A percentile compares a stretch with the other conserved stretches of the same genome.
Evolutionary conservation across 2,888 invertebrate species (phyloP).

Genomic region (Venustoraphidia nigricollis): DNA sequence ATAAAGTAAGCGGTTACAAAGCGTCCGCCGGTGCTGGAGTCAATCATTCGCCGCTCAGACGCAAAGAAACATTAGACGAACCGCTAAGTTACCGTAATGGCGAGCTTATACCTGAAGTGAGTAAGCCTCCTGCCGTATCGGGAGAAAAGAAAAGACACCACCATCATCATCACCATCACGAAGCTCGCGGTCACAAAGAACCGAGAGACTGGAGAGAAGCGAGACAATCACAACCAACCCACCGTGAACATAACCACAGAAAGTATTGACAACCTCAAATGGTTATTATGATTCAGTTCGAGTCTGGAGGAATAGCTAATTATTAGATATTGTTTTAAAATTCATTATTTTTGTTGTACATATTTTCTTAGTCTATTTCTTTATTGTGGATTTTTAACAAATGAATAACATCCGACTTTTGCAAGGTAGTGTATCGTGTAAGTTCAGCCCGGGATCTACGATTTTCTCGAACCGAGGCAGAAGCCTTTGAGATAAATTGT

Average conservation of each 20-base stretch:
- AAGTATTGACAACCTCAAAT: conserved; percentile 29
- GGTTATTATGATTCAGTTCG: conserved; percentile 25
- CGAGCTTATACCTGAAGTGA: not conserved
- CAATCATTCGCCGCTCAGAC: conserved; percentile 41
- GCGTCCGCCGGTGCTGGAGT: conserved; percentile 10
- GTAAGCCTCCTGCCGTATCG: conserved; percentile 6
- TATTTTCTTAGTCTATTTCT: no score
- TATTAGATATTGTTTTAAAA: not conserved
- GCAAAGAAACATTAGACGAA: conserved; percentile 58
- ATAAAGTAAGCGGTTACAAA: conserved; percentile 28
- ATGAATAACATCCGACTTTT: no score
- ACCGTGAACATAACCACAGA: conserved; percentile 29
- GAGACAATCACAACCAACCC: conserved; percentile 28
- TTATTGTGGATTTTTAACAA: no score
- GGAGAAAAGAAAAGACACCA: conserved; percentile 49
- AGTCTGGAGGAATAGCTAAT: conserved; percentile 9
- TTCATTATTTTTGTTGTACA: not conserved
- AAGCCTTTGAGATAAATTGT: no score
- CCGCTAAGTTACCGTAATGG: conserved; percentile 29
- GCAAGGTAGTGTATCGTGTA: no score
- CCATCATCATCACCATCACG: conserved; percentile 62
- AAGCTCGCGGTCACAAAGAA: conserved; percentile 35
- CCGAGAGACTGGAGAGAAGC: conserved; percentile 37
- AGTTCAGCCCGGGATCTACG: no score
- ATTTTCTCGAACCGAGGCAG: no score